Percentiles rank a stretch among this genome's conserved stretches.
Evolutionary conservation across 2,888 invertebrate species (phyloP).

Genomic region (Drosophila demipolita): DNA sequence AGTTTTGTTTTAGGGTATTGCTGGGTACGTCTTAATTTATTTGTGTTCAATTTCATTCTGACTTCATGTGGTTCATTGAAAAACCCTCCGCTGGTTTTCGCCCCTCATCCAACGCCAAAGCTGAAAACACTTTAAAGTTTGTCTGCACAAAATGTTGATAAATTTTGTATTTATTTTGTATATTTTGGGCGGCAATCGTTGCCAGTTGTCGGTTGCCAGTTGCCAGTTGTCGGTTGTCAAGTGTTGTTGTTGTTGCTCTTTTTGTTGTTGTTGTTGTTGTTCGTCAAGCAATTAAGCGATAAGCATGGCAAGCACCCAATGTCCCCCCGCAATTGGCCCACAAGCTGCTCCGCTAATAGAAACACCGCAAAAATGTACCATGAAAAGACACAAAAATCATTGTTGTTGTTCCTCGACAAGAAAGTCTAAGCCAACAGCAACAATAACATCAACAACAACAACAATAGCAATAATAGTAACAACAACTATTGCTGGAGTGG

Average conservation of each 20-base stretch:
- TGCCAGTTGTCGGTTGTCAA: slow-evolving; percentile 23
- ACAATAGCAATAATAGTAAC: background rate
- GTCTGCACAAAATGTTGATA: slow-evolving; percentile 43
- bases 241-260: slow-evolving; percentile 29
- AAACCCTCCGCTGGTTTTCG: slow-evolving; percentile 3
- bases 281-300: slow-evolving; percentile 75
- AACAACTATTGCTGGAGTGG: background rate
- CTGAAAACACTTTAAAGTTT: slow-evolving; percentile 50
- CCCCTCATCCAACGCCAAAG: slow-evolving; percentile 1
- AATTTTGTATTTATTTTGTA: slow-evolving; percentile 55
- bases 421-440: slow-evolving; percentile 14
- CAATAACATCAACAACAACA: background rate
- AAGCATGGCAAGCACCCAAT: slow-evolving; percentile 68
- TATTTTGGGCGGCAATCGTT: slow-evolving; percentile 35
- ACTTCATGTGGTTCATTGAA: slow-evolving; percentile 15
- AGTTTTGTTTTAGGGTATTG: background rate
- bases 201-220: background rate
- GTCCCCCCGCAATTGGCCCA: slow-evolving; percentile 4
- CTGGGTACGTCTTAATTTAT: slow-evolving; percentile 10
- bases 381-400: slow-evolving; percentile 48
- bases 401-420: slow-evolving; percentile 30
- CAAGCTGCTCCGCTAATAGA: slow-evolving; percentile 8
- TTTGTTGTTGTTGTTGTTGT: slow-evolving; percentile 43
- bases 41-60: slow-evolving; percentile 2
- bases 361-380: slow-evolving; percentile 55